A percentile compares a stretch with the other conserved stretches of the same genome.
phyloP scores from a whole-genome alignment of 2,888 invertebrate species.

The Hemithea aestivaria region DNA sequence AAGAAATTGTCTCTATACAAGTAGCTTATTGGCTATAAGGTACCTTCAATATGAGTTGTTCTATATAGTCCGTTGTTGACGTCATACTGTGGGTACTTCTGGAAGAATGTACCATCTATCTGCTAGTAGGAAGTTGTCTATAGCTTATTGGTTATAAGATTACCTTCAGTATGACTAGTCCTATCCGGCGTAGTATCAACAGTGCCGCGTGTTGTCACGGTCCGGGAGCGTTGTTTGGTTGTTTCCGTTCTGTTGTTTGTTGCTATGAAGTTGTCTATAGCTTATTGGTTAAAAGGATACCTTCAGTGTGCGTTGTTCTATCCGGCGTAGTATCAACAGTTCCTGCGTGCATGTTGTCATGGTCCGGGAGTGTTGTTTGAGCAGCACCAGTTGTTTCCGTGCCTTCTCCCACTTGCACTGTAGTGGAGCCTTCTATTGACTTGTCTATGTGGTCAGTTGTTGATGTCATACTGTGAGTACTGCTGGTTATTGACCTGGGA shows the following conservation, averaged over 20 bases:
- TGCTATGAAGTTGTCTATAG: not conserved
- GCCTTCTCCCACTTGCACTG: conserved; percentile 30
- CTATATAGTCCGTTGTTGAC: conserved; percentile 56
- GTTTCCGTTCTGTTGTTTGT: conserved; percentile 25
- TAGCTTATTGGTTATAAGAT: conserved; percentile 7
- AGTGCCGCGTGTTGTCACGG: conserved; percentile 66
- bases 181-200: conserved; percentile 50
- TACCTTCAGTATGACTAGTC: conserved; percentile 66
- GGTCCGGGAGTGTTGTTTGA: conserved; percentile 55
- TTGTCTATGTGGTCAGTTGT: conserved; percentile 56
- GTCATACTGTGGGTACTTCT: conserved; percentile 67
- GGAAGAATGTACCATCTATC: too few relatives aligned
- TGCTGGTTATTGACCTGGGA: conserved; percentile 55
- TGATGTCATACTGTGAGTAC: conserved; percentile 65
- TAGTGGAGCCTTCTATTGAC: conserved; percentile 48
- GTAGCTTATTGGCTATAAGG: too few relatives aligned
- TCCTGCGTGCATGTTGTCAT: conserved; percentile 66
- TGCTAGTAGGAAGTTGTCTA: too few relatives aligned
- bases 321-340: conserved; percentile 54
- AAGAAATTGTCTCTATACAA: too few relatives aligned
- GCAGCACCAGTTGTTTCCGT: conserved; percentile 31
- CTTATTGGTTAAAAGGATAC: conserved; percentile 30
- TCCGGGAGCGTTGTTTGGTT: conserved; percentile 54
- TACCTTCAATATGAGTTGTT: conserved; percentile 7
- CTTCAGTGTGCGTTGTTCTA: conserved; percentile 62